Base-by-base conservation (phyloP, 2,888 invertebrate species). In the Mamestra brassicae region DNA sequence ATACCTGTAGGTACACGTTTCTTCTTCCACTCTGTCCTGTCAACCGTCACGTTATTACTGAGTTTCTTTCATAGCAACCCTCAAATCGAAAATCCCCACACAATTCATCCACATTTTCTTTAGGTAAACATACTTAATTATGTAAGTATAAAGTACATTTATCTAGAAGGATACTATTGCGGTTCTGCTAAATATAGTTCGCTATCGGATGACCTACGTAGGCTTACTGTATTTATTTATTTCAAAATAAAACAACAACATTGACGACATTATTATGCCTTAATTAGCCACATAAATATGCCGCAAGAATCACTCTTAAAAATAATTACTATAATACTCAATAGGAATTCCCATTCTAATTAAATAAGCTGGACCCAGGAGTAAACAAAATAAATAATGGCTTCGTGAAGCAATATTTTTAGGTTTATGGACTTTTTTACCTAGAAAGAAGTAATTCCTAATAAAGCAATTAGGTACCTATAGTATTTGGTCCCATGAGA, bases 331-430 rank as follows among this genome's bases (percentile, higher is more conserved):
- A 57, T 68, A 74, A 57, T 68, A 74, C 58, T 70, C 55, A 75
- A 62, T 50, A 70, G 74, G 64, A 77, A 81, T 82, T 74, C 50
- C 65, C 65, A 80, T 74, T 81, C 17, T 77, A 73, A 77, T 80
- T 80, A 77, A 26, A 26, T 68, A 65, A 55, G 55, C 64, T 77
- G 42, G 42, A 52, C 42, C 45, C 6, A 64, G 61, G 69, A 54
- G 62, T 67, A 65, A 58, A 74, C 42, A 61, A 70, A 62, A 71
- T 55, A 60, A 65, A 65, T 65, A 57, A 64, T 63, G 26, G 38
- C 38, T 42, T 50, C 6, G 60, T 64, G 55, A 50, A 58, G 36
- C 42, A 17, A 42, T 81, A 50, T 71, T 63, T 70, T 50, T 67
- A n/a, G 17, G 52, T 64, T 67, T 42, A 60, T 38, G 17, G 26